Evolutionary conservation across 1,140 invertebrate species (phyloP), one percentile per base, ranked within the genome.

Genomic region (Lepidostoma basale): DNA sequence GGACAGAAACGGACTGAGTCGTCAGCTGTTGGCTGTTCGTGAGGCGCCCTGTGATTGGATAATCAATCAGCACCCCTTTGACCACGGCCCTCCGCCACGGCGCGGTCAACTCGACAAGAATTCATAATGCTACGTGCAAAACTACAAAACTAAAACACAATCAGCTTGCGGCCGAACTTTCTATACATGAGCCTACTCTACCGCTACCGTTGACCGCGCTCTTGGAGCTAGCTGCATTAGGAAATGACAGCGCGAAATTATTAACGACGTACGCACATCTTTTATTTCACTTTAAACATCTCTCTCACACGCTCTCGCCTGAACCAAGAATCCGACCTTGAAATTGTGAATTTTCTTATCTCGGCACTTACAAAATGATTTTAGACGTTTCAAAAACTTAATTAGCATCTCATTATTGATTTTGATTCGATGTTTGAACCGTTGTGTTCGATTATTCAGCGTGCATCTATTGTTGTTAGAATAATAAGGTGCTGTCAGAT

Each of bases 21-120:
- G 62, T 65, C 62, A 65, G 62, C 62, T 65, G 62, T 65, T 65
- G 62, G 30, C n/a, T n/a, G n/a, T n/a, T n/a, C n/a, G 62, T 49
- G 62, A 52, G n/a, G 9, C 20, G 23, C 9, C 16, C 62, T 36
- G 39, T 54, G 62, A 65, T 65, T 65, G 62, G 62, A 56, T 56
- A 65, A 65, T 65, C 62, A 65, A 65, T n/a, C n/a, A n/a, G n/a
- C n/a, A n/a, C n/a, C n/a, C n/a, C n/a, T n/a, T n/a, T n/a, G n/a
- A n/a, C n/a, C n/a, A n/a, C n/a, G n/a, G n/a, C n/a, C n/a, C n/a
- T n/a, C n/a, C n/a, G n/a, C n/a, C n/a, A n/a, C n/a, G n/a, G n/a
- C n/a, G n/a, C n/a, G n/a, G n/a, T n/a, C n/a, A n/a, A n/a, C n/a
- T n/a, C n/a, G n/a, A n/a, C n/a, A n/a, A n/a, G n/a, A n/a, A n/a